Base-by-base conservation (phyloP, 1,140 invertebrate species). In the Maniola jurtina region DNA sequence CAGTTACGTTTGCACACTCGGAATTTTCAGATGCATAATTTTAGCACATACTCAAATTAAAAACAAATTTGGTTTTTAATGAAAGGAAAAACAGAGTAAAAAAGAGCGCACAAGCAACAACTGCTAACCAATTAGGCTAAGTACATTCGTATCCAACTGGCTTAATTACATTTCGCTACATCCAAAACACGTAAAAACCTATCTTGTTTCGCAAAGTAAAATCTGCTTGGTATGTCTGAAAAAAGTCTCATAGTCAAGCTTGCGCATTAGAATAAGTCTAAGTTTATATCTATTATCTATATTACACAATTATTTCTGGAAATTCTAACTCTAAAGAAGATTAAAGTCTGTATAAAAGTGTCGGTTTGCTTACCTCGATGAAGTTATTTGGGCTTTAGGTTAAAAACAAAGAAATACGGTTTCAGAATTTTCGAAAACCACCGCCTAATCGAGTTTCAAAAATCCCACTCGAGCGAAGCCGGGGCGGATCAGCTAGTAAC, bases 111-210 rank as follows among this genome's bases (percentile, higher is more conserved):
- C 52, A 11, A 55, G 35, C 14, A 57, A 61, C 52, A 63, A 58
- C 55, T 60, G 64, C 15, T 36, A 66, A 33, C 45, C 57, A 68
- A 64, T 68, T 68, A 68, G 61, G 47, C 60, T 59, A 60, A 68
- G 61, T 68, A 68, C 61, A 57, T 60, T 68, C 47, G 42, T 55
- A 55, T 55, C 16, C 59, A 60, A 13, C 36, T 66, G 57, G 38
- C 35, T 42, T 60, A 66, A 66, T 66, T 66, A 52, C 36, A 66
- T 60, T 60, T 52, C 35, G 42, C 38, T 60, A 42, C 55, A 38
- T 38, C 35, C 14, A 40, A 57, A 57, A 57, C 55, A 57, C 55
- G 55, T 57, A 57, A 57, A 55, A 34, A 3, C 5, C 13, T 55
- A 55, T 55, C 52, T 34, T 55, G 33, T 55, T 55, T 9, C 16